Evolutionary conservation across 2,888 invertebrate genomes (phyloP), one percentile per base, ranked within the genome.

Genomic region (Myopa testacea): DNA sequence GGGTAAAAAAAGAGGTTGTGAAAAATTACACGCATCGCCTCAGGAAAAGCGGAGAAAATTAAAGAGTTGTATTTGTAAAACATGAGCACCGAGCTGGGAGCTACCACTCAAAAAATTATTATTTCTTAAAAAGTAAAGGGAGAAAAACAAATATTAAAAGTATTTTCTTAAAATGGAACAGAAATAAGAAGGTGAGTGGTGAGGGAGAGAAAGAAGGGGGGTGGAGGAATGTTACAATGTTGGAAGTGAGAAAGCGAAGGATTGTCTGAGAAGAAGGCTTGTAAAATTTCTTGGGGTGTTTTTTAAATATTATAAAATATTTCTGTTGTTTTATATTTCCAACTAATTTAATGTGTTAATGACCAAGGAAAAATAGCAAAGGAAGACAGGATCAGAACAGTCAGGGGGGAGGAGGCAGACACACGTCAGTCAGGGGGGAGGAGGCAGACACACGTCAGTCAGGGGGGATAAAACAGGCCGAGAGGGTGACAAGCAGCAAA

Each of bases 261-360:
- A 26, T 26, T 26, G 26, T 26, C 26, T 77, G 78, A 75, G 78
- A 76, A 78, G 76, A 75, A 76, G 37, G 52, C 45, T 72, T 76
- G 73, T 52, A 70, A 69, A 76, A 77, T 79, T 78, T 76, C 62
- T 72, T 67, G 45, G 45, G 45, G 62, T 58, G 72, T 68, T 58
- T 76, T 78, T 40, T 58, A 40, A 73, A 75, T 50, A 50, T 60
- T 38, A 60, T 16, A 38, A 40, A 55, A 52, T 26, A 16, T 60
- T 38, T 38, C 58, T 71, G 38, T 60, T 8, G 19, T 60, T 26
- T 62, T 55, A 6, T 8, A n/a, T 50, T 63, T 76, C 69, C 63
- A 50, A 65, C 70, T 76, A 76, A 76, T 76, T 76, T 69, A 76
- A 76, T 76, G 70, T 68, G 70, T 76, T 76, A 76, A 76, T 76